A percentile compares a stretch with the other conserved stretches of the same genome.
phyloP scores from a whole-genome alignment of 1,140 invertebrate genomes.

The Camponotus vicinus region DNA sequence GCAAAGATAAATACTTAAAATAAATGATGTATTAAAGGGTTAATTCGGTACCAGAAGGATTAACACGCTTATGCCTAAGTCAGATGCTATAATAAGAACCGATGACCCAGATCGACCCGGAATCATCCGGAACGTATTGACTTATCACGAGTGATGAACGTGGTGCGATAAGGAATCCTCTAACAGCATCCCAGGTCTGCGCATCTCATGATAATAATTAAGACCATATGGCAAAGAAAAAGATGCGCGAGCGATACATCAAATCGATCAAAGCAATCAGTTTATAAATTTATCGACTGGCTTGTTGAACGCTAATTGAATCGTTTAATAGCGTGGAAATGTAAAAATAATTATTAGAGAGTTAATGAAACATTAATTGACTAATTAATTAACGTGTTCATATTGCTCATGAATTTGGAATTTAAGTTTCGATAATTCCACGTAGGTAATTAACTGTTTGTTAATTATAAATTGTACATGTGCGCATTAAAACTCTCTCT shows the following conservation, averaged over 20 bases:
- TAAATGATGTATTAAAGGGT: background rate
- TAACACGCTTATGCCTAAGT: conserved; percentile 37
- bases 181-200: conserved; percentile 4
- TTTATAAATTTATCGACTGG: background rate
- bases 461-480: background rate
- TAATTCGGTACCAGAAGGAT: conserved; percentile 24
- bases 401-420: background rate
- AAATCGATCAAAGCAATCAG: background rate
- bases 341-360: conserved; percentile 20
- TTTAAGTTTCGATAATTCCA: background rate
- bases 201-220: conserved; percentile 33
- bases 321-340: background rate
- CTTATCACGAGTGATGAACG: conserved; percentile 56
- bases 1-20: background rate
- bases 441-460: conserved; percentile 5
- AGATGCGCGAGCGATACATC: background rate
- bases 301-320: conserved; percentile 12
- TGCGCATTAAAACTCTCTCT: background rate
- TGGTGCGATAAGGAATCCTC: conserved; percentile 25
- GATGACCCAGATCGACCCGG: conserved; percentile 67
- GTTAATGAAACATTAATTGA: conserved; percentile 22
- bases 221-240: conserved; percentile 33
- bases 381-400: conserved; percentile 21
- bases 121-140: conserved; percentile 31
- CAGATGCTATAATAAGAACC: conserved; percentile 51